Conservation (phyloP, 2,113 vertebrate species). For the Melanerpes aurifrons region DNA sequence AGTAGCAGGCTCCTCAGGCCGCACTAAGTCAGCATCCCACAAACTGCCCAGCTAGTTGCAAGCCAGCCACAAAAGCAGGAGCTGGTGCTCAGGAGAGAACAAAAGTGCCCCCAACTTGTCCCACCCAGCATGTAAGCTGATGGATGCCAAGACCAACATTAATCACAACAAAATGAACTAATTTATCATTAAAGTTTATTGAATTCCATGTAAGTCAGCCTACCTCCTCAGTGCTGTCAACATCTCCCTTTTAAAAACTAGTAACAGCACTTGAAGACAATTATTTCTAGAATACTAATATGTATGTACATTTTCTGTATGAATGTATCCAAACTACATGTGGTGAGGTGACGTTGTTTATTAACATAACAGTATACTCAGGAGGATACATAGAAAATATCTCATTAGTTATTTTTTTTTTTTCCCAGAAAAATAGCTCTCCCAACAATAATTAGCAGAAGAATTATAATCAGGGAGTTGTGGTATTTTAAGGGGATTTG, state of each 20-base stretch:
- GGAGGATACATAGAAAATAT: neutral
- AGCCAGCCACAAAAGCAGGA: neutral
- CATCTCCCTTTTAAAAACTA: neutral
- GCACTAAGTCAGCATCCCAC: neutral
- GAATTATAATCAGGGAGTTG: neutral
- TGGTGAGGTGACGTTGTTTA: neutral
- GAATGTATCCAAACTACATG: neutral
- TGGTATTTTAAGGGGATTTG: neutral
- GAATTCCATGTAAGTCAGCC: neutral
- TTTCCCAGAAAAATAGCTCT: neutral
- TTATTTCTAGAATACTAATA: neutral
- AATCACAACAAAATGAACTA: fast-evolving
- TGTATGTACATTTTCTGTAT: neutral
- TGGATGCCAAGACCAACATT: fast-evolving
- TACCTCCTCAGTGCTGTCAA: neutral
- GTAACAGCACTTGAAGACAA: neutral
- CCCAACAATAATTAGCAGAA: neutral
- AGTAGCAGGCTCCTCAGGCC: neutral
- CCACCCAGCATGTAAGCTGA: neutral
- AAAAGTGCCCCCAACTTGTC: neutral
- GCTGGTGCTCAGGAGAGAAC: fast-evolving
- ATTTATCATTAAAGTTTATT: neutral
- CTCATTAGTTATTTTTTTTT: neutral
- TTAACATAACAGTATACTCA: neutral
- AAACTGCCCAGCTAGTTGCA: neutral